Percentiles rank a stretch among this genome's conserved stretches.
Evolutionary conservation across 2,797 vertebrate species (phyloP).

Genomic region (Gallinago stenura): DNA sequence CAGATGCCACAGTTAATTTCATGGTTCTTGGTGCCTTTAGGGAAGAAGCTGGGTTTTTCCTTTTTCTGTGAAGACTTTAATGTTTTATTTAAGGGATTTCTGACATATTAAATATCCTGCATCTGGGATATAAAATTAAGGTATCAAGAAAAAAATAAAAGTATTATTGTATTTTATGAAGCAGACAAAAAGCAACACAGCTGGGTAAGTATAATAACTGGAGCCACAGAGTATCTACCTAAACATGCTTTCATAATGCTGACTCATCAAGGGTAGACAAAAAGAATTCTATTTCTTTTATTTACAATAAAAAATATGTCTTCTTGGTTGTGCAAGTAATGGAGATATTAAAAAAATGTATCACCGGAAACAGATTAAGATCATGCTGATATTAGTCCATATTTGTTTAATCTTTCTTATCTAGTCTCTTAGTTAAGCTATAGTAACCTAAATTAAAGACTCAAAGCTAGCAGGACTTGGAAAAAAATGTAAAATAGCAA

Average conservation of each 20-base stretch:
- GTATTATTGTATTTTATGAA: not conserved
- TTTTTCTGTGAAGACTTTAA: not conserved
- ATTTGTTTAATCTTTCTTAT: not conserved
- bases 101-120: not conserved
- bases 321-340: not conserved
- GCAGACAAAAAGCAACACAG: not conserved
- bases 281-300: not conserved
- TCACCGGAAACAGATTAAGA: not conserved
- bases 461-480: not conserved
- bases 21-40: not conserved
- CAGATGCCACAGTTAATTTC: constrained; percentile 14
- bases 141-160: not conserved
- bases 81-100: constrained; percentile 13
- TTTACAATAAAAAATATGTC: not conserved
- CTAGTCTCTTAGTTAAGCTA: not conserved
- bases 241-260: not conserved
- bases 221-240: not conserved
- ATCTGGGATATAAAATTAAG: not conserved
- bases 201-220: not conserved
- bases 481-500: not conserved
- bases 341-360: not conserved
- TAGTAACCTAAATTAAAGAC: not conserved
- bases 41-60: not conserved
- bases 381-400: not conserved
- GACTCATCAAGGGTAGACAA: not conserved